Base-by-base conservation (phyloP, 2,888 invertebrate species). In the Tenthredo scrophulariae region DNA sequence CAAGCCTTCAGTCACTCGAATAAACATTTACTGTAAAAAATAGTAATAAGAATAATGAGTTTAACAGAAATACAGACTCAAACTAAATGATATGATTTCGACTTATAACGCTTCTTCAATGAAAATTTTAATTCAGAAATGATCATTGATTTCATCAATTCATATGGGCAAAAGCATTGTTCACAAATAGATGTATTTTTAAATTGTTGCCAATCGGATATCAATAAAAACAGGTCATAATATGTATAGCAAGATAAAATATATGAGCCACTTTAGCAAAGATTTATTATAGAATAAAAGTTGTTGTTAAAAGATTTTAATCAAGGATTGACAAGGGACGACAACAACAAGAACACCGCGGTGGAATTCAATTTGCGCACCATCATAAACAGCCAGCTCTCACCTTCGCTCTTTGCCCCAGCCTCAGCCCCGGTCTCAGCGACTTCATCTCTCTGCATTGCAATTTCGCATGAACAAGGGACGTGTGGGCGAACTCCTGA, bases 331-430 rank as follows among this genome's bases (percentile, higher is more conserved):
- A 67, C 83, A 46, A 46, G n/a, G 46, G 18, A 15, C 3, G 70
- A 65, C 29, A 33, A 65, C 58, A 50, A 65, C 58, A 50, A 83
- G 83, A 67, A 67, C 9, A 83, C 10, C 37, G 46, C 13, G 43
- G 26, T 46, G 67, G 33, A 83, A 83, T 83, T 83, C 83, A 83
- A 83, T 83, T 83, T 83, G 83, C 83, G 29, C 46, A 70, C 43
- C 46, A 70, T 67, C 70, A 70, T 83, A 67, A 83, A 67, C 80
- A 80, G 65, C 80, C 37, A 5, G 62, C 80, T 80, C 62, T 46
- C 54, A 58, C 79, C 54, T 40, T 40, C 7, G 40, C 40, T 33
- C n/a, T 22, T 62, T 22, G 29, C 29, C 22, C 40, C 62, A 37
- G 26, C 26, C 50, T 29, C 29, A 15, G 50, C 15, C 74, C 43